Evolutionary conservation across 1,140 invertebrate species (phyloP).

Genomic region (Plutomurus gul): DNA sequence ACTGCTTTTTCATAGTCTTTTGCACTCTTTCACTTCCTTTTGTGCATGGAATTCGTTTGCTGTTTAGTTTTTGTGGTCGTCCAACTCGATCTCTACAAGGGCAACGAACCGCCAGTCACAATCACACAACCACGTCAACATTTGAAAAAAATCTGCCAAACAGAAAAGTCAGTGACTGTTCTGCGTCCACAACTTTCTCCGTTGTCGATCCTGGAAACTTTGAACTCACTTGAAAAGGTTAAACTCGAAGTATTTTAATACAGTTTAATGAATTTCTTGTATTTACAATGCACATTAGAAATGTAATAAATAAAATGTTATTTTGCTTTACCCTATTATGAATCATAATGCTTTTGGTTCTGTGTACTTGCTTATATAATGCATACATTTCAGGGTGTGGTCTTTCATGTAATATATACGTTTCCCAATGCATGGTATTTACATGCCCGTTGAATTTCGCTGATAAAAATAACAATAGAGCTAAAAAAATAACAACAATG

Average conservation of each 20-base stretch:
- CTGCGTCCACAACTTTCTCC: constrained; percentile 43
- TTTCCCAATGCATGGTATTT: too few relatives aligned
- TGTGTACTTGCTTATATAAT: too few relatives aligned
- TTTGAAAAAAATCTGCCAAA: constrained; percentile 46
- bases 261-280: background rate
- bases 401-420: too few relatives aligned
- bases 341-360: too few relatives aligned
- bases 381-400: too few relatives aligned
- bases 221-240: background rate
- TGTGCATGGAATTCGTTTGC: constrained; percentile 37
- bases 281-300: background rate
- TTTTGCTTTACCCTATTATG: too few relatives aligned
- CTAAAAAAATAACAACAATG: too few relatives aligned
- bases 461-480: too few relatives aligned
- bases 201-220: constrained; percentile 36
- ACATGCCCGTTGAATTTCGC: too few relatives aligned
- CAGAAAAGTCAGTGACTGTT: constrained; percentile 51
- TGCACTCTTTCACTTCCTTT: constrained; percentile 41
- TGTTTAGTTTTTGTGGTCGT: constrained; percentile 48
- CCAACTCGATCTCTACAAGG: constrained; percentile 38
- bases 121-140: constrained; percentile 41
- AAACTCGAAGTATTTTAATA: too few relatives aligned
- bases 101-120: constrained; percentile 32
- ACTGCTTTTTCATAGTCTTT: constrained; percentile 24
- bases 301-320: too few relatives aligned